Evolutionary conservation across 2,888 invertebrate species (phyloP), one percentile per base, ranked within the genome.

Genomic region (Trachelus tabidus): DNA sequence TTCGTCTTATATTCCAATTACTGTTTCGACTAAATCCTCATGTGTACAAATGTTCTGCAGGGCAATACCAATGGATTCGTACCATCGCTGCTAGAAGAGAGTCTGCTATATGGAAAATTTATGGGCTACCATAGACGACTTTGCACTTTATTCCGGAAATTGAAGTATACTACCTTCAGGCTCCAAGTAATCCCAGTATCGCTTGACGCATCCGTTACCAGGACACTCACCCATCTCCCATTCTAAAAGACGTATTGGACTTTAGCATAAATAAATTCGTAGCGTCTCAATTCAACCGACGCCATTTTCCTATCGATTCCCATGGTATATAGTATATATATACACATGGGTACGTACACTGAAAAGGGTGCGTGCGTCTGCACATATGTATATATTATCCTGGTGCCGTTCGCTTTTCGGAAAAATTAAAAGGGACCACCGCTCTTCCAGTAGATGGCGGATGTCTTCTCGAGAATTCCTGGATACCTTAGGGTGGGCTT

Each of bases 301-400:
- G 84, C 80, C 81, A 82, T 83, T 83, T 81, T 81, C 81, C 80
- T 78, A 76, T 76, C 81, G 83, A 85, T 56, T 56, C 6, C 23
- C 23, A 23, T 23, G 40, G 23, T 23, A 6, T 56, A 9, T 9
- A 6, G 3, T 12, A 3, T 37, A 37, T 37, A 12, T 37, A 37
- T 12, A 37, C 6, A 23, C 23, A 40, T 56, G 15, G 40, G 23
- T 23, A 9, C 4, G 40, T 23, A 15, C 2, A 23, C 23, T 56
- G 40, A 15, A 56, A 56, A 56, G 40, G 40, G 40, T 56, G 23
- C 40, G 40, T 56, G 40, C 23, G 9, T 23, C 23, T 56, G 23
- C 15, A 56, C 23, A 9, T 23, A 15, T 23, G 15, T 84, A 85
- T 82, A 80, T 82, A 80, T 81, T 78, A 79, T 82, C 81, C 82